phyloP scores from a whole-genome alignment of 2,113 vertebrate genomes.

The Zapornia atra region DNA sequence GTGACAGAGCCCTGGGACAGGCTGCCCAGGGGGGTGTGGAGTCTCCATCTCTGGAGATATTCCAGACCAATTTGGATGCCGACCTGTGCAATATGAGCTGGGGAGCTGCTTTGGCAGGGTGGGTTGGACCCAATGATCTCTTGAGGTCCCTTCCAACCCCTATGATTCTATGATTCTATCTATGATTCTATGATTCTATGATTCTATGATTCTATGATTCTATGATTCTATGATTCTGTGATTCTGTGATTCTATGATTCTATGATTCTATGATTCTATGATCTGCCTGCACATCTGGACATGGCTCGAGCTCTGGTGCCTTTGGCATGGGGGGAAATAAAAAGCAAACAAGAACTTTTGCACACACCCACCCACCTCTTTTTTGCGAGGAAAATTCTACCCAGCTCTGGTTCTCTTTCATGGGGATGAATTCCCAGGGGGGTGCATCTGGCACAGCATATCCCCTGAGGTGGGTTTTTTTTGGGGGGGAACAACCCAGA shows the following conservation, averaged over 20 bases:
- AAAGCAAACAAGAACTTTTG: rapidly evolving
- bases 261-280: too few species aligned
- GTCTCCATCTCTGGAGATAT: too few species aligned
- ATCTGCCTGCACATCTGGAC: neutral
- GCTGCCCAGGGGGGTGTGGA: too few species aligned
- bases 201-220: neutral
- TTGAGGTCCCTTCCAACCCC: too few species aligned
- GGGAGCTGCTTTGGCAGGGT: too few species aligned
- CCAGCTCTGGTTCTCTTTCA: neutral
- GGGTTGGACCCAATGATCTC: too few species aligned
- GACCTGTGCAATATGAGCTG: too few species aligned
- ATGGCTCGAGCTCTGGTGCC: rapidly evolving
- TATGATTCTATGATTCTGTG: neutral
- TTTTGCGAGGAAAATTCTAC: neutral
- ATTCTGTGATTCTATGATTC: too few species aligned
- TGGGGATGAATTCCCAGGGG: neutral
- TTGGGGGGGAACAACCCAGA: neutral
- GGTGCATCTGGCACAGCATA: neutral
- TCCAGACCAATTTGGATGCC: too few species aligned
- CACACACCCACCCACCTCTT: rapidly evolving
- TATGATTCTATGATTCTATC: too few species aligned
- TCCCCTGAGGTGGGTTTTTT: neutral
- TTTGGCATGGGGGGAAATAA: neutral
- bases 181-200: too few species aligned
- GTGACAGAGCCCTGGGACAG: too few species aligned